A percentile compares a stretch with the other conserved stretches of the same genome.
Conservation (phyloP, 2,888 invertebrate species). For the Eumerus sabulonum region DNA sequence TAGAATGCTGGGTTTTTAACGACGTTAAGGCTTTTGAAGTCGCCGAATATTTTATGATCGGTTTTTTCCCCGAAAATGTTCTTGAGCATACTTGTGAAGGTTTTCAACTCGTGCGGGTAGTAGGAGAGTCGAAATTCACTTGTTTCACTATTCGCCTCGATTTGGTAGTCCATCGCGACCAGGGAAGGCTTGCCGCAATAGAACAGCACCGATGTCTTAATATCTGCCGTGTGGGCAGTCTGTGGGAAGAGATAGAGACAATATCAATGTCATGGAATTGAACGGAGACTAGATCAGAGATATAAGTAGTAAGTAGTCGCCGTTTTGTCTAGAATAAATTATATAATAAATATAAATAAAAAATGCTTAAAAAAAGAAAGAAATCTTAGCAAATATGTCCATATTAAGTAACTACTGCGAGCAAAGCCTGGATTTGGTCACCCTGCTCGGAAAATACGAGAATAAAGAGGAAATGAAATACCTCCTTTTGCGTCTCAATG, state of each 20-base stretch:
- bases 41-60: constrained; percentile 87
- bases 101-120: constrained; percentile 88
- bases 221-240: constrained; percentile 90
- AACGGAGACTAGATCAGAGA: too few species aligned
- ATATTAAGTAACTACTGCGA: too few species aligned
- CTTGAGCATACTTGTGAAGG: constrained; percentile 85
- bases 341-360: too few species aligned
- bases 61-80: constrained; percentile 84
- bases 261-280: too few species aligned
- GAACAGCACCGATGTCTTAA: constrained; percentile 90
- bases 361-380: too few species aligned
- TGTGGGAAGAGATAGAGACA: constrained; percentile 78
- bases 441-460: too few species aligned
- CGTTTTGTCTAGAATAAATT: too few species aligned
- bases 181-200: constrained; percentile 87
- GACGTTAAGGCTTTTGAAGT: constrained; percentile 86
- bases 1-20: constrained; percentile 88
- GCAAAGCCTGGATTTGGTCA: too few species aligned
- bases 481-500: too few species aligned
- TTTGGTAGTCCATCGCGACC: constrained; percentile 90
- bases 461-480: too few species aligned
- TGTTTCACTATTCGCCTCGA: constrained; percentile 81
- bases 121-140: constrained; percentile 93
- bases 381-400: too few species aligned
- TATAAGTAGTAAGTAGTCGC: too few species aligned